Evolutionary conservation across 2,888 invertebrate species (phyloP), one percentile per base, ranked within the genome.

Genomic region (Leptopilina myrica): DNA sequence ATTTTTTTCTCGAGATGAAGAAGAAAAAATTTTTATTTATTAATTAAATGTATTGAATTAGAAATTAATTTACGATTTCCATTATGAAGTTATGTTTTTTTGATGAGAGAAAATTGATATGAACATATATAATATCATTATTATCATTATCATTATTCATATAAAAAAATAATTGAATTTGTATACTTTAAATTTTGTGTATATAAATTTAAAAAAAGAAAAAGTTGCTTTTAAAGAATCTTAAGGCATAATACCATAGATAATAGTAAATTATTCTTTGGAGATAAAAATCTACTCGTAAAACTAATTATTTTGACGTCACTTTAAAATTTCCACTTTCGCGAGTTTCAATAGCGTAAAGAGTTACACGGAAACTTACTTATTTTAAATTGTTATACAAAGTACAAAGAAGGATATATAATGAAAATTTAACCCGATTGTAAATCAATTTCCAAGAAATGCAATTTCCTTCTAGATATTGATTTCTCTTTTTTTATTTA

Each of bases 311-410:
- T 59, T 59, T 62, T n/a, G 5, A 56, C 26, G 56, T 53, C 67
- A 59, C 56, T 8, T 33, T n/a, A 56, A 73, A 56, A 73, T 73
- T 73, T 73, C 33, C 73, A 73, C 73, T 73, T 56, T 73, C 73
- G 56, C 33, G 26, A 33, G 73, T 73, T 56, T 73, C 56, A 26
- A 43, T 43, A 53, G 73, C 53, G n/a, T 59, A n/a, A 53, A 73
- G 46, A 73, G n/a, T 56, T 56, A 66, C 43, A 56, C 53, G 49
- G 20, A 26, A 26, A n/a, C 56, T 73, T 33, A 73, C 62, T 62
- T 43, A 43, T 43, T 62, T 62, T 3, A 62, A 62, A 62, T 62
- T 62, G 62, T 20, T 62, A 62, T 62, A 20, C 9, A 62, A 62
- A 62, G 0, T 6, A 43, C 56, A 8, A 8, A 9, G 15, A 62